A percentile compares a stretch with the other conserved stretches of the same genome.
Evolutionary conservation across 2,797 vertebrate species (phyloP).

Genomic region (Acanthurus tractus): DNA sequence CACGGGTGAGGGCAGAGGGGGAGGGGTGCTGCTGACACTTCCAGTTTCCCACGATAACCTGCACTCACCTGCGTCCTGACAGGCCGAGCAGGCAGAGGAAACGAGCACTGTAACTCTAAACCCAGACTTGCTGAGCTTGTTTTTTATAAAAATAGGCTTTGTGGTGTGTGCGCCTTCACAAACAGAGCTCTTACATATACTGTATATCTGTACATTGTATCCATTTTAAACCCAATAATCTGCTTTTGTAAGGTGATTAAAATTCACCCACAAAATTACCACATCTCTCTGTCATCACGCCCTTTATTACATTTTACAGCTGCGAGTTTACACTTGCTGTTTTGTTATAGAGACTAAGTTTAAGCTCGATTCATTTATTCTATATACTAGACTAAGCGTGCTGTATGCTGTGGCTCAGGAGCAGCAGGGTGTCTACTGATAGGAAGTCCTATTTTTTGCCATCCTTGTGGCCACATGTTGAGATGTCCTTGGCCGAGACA

Average conservation of each 20-base stretch:
- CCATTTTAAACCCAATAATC: background rate
- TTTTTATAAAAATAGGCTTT: slow-evolving; percentile 67
- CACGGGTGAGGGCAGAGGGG: background rate
- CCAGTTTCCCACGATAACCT: slow-evolving; percentile 74
- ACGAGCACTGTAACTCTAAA: slow-evolving; percentile 73
- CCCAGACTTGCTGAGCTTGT: slow-evolving; percentile 76
- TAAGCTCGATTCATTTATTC: background rate
- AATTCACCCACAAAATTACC: background rate
- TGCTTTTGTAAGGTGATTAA: background rate
- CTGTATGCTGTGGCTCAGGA: too few species aligned
- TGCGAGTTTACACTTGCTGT: background rate
- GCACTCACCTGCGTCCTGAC: slow-evolving; percentile 77
- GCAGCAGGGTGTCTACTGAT: too few species aligned
- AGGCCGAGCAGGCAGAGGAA: slow-evolving; percentile 64
- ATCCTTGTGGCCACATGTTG: too few species aligned
- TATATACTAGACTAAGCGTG: background rate
- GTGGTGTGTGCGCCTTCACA: background rate
- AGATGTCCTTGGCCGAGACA: too few species aligned
- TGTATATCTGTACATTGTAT: slow-evolving; percentile 5
- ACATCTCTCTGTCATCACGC: background rate
- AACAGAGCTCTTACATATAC: background rate
- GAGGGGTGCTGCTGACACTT: slow-evolving; percentile 70
- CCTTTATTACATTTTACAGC: background rate
- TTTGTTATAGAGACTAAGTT: background rate
- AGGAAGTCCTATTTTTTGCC: too few species aligned